Base-by-base conservation (phyloP, 2,113 vertebrate species). In the Anolis sagrei region DNA sequence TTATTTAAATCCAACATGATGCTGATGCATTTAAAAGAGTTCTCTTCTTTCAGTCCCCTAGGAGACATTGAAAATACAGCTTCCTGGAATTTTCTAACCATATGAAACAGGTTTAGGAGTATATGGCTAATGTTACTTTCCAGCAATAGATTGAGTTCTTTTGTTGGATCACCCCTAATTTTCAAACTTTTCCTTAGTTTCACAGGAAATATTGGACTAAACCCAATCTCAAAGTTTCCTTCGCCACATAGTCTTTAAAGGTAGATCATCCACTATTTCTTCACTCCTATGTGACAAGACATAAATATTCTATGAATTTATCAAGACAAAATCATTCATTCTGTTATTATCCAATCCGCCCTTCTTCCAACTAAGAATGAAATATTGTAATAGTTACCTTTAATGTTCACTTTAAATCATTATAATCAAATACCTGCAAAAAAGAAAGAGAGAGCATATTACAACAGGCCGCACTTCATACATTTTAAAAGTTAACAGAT, bases 401-500 rank as follows among this genome's bases (percentile, higher is more conserved):
- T 91, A 74, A 36, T 32, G 48, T 76, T 90, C 87, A 83, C 54
- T 79, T 83, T 93, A 89, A 88, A 81, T 86, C 72, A 89, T 82
- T 27, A 69, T 84, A 84, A 82, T 49, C 85, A 70, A 87, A 69
- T 49, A 91, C 58, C 82, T 89, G 81, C 62, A 89, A 91, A 86
- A 18, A 86, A 88, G 77, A 88, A 25, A 87, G 44, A 82, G 85
- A 91, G 1, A 39, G 25, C 72, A 16, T 87, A 54, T 83, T 21
- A 9, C 73, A 92, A 88, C 75, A 74, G 39, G 13, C 62, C 84
- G 62, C 11, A 34, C 2, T 66, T 44, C 6, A 74, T 58, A 34
- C 29, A 77, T 34, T 82, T 77, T 72, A 39, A 39, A 77, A 74
- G 1, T 34, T 72, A 29, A 13, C 25, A 62, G 10, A 77, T 29